Evolutionary conservation across 2,113 vertebrate genomes (phyloP).

Genomic region (Festucalex cinctus): DNA sequence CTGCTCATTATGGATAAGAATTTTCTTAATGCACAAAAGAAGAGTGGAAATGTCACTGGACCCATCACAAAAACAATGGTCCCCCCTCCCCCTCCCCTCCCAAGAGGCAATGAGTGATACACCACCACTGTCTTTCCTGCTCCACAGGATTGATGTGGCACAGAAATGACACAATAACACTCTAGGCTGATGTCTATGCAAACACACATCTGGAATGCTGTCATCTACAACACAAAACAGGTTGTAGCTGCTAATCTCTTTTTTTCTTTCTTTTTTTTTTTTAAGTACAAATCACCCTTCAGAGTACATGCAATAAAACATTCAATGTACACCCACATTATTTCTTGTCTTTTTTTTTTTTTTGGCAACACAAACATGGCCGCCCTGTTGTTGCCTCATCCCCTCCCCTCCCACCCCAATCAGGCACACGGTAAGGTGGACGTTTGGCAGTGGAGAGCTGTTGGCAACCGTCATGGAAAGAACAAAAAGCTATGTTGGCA

Average conservation of each 20-base stretch:
- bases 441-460: constrained; percentile 75
- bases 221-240: constrained; percentile 67
- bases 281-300: constrained; percentile 31
- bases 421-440: constrained; percentile 71
- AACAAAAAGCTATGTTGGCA: constrained; percentile 51
- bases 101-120: constrained; percentile 27
- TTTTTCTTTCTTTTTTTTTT: constrained; percentile 5
- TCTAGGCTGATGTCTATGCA: constrained; percentile 57
- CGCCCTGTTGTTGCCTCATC: neutral
- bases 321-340: constrained; percentile 46
- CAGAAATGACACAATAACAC: constrained; percentile 37
- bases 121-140: constrained; percentile 24
- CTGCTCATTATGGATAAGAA: neutral
- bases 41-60: neutral
- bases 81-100: neutral
- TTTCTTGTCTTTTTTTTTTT: constrained; percentile 1
- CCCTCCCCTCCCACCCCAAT: constrained; percentile 11
- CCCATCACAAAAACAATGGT: neutral
- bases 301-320: constrained; percentile 55
- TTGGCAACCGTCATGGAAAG: constrained; percentile 66
- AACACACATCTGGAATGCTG: constrained; percentile 68
- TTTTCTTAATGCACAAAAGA: constrained; percentile 6
- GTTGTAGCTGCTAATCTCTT: constrained; percentile 54
- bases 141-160: constrained; percentile 42
- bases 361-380: neutral